phyloP scores from a whole-genome alignment of 2,113 vertebrate genomes.

The Dendrocopos noguchii region DNA sequence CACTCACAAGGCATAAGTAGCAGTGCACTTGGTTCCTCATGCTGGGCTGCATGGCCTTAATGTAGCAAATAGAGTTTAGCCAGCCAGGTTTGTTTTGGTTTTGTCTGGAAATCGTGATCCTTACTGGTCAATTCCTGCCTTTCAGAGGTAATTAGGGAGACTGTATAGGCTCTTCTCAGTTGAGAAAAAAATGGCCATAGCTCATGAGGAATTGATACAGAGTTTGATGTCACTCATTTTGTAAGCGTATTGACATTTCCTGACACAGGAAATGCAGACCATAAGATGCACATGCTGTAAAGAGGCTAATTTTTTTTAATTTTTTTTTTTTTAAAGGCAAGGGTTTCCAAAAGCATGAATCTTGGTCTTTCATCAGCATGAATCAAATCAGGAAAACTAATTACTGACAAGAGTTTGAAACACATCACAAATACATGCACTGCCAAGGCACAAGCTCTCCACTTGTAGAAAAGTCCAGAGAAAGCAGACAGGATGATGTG shows the following conservation, averaged over 20 bases:
- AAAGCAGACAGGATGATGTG: neutral
- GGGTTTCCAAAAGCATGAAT: neutral
- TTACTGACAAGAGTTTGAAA: neutral
- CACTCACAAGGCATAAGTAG: rapidly evolving
- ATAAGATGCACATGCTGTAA: constrained; percentile 26
- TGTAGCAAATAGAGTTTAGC: neutral
- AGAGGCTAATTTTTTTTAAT: neutral
- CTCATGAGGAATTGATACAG: neutral
- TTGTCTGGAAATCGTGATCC: neutral
- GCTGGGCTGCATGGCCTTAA: neutral
- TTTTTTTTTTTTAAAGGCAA: neutral
- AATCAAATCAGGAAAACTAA: neutral
- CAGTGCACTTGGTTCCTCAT: neutral
- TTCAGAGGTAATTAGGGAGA: neutral
- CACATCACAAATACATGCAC: rapidly evolving
- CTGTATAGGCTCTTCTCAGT: neutral
- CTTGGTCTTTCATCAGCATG: neutral
- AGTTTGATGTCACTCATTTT: neutral
- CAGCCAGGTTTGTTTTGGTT: neutral
- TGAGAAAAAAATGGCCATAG: neutral
- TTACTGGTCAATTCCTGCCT: neutral
- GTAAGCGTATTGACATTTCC: neutral
- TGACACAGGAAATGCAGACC: neutral
- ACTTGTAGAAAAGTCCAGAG: neutral
- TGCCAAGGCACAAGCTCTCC: neutral